Evolutionary conservation across 2,113 vertebrate species (phyloP).

Genomic region (Panurus biarmicus): DNA sequence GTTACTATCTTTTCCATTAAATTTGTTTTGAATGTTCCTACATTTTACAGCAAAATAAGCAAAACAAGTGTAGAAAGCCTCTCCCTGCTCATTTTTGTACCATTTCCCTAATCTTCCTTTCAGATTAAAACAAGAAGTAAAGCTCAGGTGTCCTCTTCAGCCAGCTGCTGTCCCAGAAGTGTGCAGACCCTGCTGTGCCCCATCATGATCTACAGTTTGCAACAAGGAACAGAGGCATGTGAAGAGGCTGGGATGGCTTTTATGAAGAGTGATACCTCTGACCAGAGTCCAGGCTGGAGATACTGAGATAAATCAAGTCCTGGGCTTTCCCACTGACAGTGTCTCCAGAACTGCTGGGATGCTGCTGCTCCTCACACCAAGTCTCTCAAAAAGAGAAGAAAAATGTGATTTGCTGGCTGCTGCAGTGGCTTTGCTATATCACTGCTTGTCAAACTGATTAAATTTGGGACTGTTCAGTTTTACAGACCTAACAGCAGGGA

Average conservation of each 20-base stretch:
- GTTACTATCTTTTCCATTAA: not conserved
- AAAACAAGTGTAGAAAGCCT: accelerated
- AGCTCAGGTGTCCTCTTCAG: not conserved
- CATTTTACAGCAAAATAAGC: not conserved
- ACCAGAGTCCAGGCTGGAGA: not conserved
- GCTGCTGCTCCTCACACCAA: not conserved
- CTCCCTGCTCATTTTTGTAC: not conserved
- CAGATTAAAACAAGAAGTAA: not conserved
- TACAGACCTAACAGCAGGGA: not conserved
- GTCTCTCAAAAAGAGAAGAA: not conserved
- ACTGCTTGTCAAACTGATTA: not conserved
- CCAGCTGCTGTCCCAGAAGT: not conserved
- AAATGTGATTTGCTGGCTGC: accelerated
- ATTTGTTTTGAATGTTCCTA: not conserved
- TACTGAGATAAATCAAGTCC: too few relatives aligned
- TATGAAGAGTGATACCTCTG: not conserved
- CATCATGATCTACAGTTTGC: not conserved
- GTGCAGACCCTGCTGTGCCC: not conserved
- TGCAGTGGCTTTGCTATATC: not conserved
- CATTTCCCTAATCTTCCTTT: not conserved
- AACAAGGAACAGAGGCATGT: not conserved
- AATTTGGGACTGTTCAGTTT: not conserved
- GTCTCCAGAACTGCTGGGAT: not conserved
- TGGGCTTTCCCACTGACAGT: not conserved
- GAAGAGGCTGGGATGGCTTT: not conserved